These are phyloP conservation scores for Tonatia bakeri DNA, from an alignment of 2,113 vertebrate genomes.

Conservation along the genomic window DNA sequence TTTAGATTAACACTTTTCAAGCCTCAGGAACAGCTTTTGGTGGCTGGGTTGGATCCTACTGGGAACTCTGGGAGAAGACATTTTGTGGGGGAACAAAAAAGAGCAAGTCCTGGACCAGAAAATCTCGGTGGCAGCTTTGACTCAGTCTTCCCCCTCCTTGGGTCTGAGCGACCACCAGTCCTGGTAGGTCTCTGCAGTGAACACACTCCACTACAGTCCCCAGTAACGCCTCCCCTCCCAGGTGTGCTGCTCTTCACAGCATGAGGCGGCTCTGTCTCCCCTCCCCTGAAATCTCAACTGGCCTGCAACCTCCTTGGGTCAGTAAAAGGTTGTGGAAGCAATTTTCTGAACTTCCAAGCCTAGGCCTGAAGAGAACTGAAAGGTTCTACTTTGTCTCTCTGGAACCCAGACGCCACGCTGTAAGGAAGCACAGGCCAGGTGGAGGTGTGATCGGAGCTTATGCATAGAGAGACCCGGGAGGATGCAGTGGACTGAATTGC, in stretches of 20 bases:
- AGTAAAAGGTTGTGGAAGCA: neutral
- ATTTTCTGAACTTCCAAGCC: neutral
- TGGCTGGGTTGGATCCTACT: neutral
- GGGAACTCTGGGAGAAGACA: neutral
- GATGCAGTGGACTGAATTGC: neutral
- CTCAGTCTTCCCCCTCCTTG: neutral
- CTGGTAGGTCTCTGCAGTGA: neutral
- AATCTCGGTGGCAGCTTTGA: neutral
- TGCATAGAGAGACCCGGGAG: neutral
- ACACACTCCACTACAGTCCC: neutral
- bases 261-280: neutral
- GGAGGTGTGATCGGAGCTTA: neutral
- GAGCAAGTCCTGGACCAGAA: neutral
- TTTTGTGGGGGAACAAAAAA: neutral
- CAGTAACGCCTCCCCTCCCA: fast-evolving
- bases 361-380: neutral
- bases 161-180: neutral
- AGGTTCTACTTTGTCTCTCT: neutral
- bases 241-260: neutral
- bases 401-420: neutral
- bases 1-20: conserved; percentile 53
- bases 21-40: neutral
- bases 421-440: neutral
- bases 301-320: neutral
- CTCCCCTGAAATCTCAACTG: neutral